Conservation (phyloP, 2,113 vertebrate genomes). For the Elephas maximus region DNA sequence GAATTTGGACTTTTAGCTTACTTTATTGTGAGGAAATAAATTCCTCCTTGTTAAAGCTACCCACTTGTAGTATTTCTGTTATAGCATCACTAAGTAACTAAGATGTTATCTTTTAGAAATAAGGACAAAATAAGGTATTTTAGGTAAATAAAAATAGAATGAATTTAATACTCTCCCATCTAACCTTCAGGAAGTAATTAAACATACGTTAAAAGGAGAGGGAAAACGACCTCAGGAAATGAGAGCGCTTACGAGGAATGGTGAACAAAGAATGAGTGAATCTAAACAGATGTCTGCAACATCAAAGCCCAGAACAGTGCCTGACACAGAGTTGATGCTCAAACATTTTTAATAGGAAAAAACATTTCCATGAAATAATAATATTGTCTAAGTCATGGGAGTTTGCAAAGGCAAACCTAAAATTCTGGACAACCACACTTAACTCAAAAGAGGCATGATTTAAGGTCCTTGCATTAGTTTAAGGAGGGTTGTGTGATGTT, state of each 20-base stretch:
- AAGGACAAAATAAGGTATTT: background rate
- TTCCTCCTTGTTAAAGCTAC: no score
- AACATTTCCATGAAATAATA: background rate
- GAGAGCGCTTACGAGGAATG: fast-evolving
- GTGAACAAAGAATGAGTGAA: background rate
- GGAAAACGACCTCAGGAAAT: background rate
- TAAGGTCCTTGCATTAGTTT: background rate
- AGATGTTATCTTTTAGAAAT: background rate
- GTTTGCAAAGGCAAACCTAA: background rate
- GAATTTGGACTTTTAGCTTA: no score
- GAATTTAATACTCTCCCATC: no score
- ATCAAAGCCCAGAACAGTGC: background rate
- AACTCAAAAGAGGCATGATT: background rate
- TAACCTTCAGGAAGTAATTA: background rate
- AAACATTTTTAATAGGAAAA: background rate
- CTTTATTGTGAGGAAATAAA: no score
- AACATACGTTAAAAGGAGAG: fast-evolving
- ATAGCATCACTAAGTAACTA: no score
- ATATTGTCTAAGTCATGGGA: background rate
- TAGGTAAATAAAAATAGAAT: background rate
- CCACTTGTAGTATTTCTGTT: no score
- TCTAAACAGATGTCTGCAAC: background rate
- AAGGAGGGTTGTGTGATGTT: background rate
- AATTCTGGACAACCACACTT: background rate
- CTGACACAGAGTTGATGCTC: background rate